Percentiles rank a stretch among this genome's conserved stretches.
Conservation (phyloP, 2,113 vertebrate genomes). For the Microcebus griseorufus region DNA sequence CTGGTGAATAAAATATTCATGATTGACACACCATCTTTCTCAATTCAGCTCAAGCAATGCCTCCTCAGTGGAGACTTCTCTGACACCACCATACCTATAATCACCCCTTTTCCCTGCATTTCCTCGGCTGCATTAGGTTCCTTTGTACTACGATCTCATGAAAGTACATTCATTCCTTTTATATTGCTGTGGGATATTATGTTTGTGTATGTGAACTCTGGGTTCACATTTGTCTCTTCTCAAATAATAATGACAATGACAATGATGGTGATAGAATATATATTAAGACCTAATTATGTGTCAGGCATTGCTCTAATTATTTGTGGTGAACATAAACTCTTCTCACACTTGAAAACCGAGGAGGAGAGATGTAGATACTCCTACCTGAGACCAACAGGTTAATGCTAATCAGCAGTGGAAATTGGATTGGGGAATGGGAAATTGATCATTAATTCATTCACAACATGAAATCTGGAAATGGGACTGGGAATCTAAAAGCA, state of each 20-base stretch:
- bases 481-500: neutral
- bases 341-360: neutral
- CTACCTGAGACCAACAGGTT: neutral
- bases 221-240: neutral
- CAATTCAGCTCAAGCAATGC: neutral
- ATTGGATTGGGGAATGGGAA: neutral
- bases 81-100: neutral
- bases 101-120: neutral
- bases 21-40: neutral
- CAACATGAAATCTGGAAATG: neutral
- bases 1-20: neutral
- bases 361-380: neutral
- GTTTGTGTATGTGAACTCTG: neutral
- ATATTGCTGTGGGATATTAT: neutral
- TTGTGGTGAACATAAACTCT: neutral
- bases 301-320: neutral
- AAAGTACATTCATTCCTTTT: neutral
- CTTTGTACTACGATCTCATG: neutral
- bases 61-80: neutral
- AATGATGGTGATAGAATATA: neutral
- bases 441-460: neutral
- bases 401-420: neutral
- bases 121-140: neutral
- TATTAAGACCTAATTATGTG: neutral
- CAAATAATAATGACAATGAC: neutral